These are phyloP conservation scores for Regulus satrapa DNA, from an alignment of 2,113 vertebrate genomes.

Conservation along the genomic window DNA sequence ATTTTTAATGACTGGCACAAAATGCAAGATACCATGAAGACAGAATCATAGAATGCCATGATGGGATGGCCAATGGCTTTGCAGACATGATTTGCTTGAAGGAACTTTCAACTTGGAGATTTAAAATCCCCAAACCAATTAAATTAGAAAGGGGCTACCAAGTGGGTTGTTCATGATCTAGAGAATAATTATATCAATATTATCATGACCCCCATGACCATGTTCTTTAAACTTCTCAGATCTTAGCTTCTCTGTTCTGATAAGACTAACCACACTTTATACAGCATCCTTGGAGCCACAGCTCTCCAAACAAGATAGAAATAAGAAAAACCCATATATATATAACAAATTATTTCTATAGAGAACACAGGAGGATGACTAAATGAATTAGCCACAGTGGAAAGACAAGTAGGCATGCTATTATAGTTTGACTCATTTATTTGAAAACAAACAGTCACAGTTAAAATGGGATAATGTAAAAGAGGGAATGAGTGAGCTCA, in stretches of 20 bases:
- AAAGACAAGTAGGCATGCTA: background rate
- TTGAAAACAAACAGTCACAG: background rate
- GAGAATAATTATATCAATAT: background rate
- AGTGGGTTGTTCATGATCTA: background rate
- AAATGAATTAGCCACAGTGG: background rate
- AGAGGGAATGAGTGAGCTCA: background rate
- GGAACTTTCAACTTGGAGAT: background rate
- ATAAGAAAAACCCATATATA: background rate
- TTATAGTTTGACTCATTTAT: background rate
- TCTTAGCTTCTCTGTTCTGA: background rate
- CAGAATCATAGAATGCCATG: rapidly evolving
- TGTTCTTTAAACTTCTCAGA: background rate
- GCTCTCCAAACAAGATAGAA: background rate
- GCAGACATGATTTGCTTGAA: background rate
- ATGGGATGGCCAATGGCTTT: background rate
- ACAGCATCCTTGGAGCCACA: background rate
- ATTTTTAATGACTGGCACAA: background rate
- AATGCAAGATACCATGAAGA: background rate
- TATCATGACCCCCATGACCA: background rate
- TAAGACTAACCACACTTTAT: background rate
- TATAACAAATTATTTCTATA: background rate
- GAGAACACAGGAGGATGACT: background rate
- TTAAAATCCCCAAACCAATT: background rate
- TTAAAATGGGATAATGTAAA: background rate
- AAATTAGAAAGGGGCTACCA: background rate